Conservation (phyloP, 2,113 vertebrate species). For the Serilophus lunatus region DNA sequence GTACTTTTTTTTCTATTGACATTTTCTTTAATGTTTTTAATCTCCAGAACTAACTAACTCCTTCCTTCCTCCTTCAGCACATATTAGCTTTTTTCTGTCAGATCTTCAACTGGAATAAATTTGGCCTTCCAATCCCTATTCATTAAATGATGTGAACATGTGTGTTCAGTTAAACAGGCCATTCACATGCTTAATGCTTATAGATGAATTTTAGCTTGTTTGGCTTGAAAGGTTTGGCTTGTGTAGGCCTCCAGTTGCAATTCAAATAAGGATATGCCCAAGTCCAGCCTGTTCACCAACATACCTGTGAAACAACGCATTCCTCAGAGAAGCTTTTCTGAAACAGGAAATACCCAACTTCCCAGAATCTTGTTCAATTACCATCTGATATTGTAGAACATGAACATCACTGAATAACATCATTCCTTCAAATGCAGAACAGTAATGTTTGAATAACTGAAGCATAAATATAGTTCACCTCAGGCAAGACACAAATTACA, state of each 20-base stretch:
- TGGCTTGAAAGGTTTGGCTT: background rate
- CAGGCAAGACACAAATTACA: conserved; percentile 70
- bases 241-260: background rate
- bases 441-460: conserved; percentile 61
- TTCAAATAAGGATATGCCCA: background rate
- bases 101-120: background rate
- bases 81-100: background rate
- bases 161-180: background rate
- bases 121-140: background rate
- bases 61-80: background rate
- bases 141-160: background rate
- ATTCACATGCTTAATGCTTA: background rate
- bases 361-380: conserved; percentile 63
- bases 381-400: conserved; percentile 50
- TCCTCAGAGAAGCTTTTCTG: background rate
- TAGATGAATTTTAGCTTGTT: background rate
- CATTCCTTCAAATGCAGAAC: conserved; percentile 54
- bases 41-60: background rate
- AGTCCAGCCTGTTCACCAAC: background rate
- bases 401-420: conserved; percentile 58
- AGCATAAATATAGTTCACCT: conserved; percentile 72
- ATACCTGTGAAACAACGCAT: background rate
- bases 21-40: background rate
- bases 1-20: background rate
- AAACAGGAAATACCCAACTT: background rate